These are phyloP conservation scores for Natator depressus DNA, from an alignment of 2,113 vertebrate genomes.

Conservation along the genomic window DNA sequence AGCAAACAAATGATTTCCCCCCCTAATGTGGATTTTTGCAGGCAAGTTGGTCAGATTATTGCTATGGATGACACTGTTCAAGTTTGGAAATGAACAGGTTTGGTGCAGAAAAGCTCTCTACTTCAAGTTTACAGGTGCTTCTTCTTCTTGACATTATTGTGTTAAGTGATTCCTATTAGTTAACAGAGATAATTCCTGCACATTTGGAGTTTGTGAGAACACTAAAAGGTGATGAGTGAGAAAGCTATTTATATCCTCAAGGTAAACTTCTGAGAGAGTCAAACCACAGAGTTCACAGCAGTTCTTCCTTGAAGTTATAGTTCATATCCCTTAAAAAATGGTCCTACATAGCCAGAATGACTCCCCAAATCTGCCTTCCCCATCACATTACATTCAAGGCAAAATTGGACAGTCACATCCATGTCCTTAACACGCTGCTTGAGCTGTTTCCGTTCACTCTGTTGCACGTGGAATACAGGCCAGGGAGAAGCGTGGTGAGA, in stretches of 20 bases:
- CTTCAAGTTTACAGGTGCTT: conserved; percentile 44
- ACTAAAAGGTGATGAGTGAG: conserved; percentile 9
- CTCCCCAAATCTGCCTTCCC: background rate
- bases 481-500: background rate
- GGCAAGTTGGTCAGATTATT: conserved; percentile 63
- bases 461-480: background rate
- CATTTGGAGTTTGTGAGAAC: conserved; percentile 43
- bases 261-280: too few relatives aligned
- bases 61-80: conserved; percentile 60
- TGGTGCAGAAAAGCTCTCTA: conserved; percentile 67
- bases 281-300: background rate
- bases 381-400: background rate
- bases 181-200: conserved; percentile 58
- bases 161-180: background rate
- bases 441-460: background rate
- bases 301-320: conserved; percentile 19
- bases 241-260: too few relatives aligned
- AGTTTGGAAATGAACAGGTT: conserved; percentile 64
- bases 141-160: conserved; percentile 58
- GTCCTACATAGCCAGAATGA: background rate
- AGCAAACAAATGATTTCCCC: conserved; percentile 38
- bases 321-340: background rate
- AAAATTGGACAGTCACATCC: conserved; percentile 1
- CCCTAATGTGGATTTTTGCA: conserved; percentile 43
- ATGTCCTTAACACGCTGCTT: background rate